Percentiles rank a stretch among this genome's conserved stretches.
These are phyloP conservation scores for Heteractis magnifica DNA, from an alignment of 92 coral and sea anemone genomes.

Conservation along the genomic window DNA sequence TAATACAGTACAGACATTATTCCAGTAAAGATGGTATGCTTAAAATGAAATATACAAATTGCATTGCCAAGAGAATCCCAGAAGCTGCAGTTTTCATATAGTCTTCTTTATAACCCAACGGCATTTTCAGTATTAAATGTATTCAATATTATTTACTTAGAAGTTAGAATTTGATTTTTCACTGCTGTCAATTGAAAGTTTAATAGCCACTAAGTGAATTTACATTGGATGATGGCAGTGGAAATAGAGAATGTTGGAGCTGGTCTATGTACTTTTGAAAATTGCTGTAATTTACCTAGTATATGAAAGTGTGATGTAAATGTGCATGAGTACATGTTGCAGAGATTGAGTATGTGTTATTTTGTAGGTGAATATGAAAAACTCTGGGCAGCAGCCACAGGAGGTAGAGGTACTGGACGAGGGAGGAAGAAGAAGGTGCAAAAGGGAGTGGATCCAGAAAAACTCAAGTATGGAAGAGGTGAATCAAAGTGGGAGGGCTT, in stretches of 20 bases:
- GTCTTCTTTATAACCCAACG: too few relatives aligned
- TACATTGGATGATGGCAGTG: too few relatives aligned
- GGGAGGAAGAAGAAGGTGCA: conserved; percentile 78
- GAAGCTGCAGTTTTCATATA: too few relatives aligned
- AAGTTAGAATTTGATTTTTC: not conserved
- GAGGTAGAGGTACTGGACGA: conserved; percentile 98
- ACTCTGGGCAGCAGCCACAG: conserved; percentile 95
- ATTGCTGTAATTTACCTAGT: too few relatives aligned
- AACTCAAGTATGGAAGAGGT: conserved; percentile 75
- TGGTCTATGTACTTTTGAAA: too few relatives aligned
- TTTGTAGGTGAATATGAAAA: conserved; percentile 74
- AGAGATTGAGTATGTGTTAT: not conserved
- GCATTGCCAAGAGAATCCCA: too few relatives aligned
- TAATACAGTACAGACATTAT: conserved; percentile 13
- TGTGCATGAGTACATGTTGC: not conserved
- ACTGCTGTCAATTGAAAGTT: too few relatives aligned
- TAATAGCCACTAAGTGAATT: too few relatives aligned
- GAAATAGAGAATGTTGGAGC: too few relatives aligned
- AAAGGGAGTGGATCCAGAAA: conserved; percentile 74
- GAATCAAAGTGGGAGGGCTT: conserved; percentile 82
- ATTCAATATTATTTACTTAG: too few relatives aligned
- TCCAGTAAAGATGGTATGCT: conserved; percentile 31
- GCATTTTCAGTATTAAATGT: too few relatives aligned
- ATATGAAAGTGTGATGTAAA: not conserved
- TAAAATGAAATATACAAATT: not conserved